Conservation (phyloP, 2,113 vertebrate species). For the Seriola aureovittata region DNA sequence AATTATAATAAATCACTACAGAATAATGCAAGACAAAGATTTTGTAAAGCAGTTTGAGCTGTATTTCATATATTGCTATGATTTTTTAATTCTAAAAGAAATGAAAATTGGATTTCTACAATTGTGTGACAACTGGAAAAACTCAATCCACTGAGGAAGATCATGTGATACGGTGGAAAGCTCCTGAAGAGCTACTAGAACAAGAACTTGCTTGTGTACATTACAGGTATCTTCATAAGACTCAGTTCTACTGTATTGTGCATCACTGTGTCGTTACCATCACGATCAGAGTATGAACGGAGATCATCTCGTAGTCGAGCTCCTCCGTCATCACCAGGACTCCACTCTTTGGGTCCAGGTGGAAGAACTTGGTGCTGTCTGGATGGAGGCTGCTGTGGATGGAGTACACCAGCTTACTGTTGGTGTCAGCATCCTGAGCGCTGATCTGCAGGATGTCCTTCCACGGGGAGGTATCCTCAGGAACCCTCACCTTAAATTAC, state of each 20-base stretch:
- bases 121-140: too few species aligned
- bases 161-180: too few species aligned
- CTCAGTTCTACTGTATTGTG: background rate
- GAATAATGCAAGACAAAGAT: too few species aligned
- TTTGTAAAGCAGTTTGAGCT: too few species aligned
- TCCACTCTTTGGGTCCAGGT: conserved; percentile 92
- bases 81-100: background rate
- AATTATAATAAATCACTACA: too few species aligned
- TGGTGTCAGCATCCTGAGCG: conserved; percentile 90
- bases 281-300: conserved; percentile 89
- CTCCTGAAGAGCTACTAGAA: too few species aligned
- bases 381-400: conserved; percentile 90
- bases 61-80: too few species aligned
- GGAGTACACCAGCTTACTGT: conserved; percentile 92
- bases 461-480: conserved; percentile 90
- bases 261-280: conserved; percentile 87
- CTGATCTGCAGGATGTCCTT: conserved; percentile 90
- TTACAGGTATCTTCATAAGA: background rate
- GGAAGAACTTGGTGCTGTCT: conserved; percentile 89
- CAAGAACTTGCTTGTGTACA: too few species aligned
- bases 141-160: background rate
- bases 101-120: too few species aligned
- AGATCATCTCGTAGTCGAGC: conserved; percentile 87
- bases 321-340: conserved; percentile 87
- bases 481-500: conserved; percentile 81